Conservation (phyloP, 2,797 vertebrate species). For the Astyanax mexicanus region DNA sequence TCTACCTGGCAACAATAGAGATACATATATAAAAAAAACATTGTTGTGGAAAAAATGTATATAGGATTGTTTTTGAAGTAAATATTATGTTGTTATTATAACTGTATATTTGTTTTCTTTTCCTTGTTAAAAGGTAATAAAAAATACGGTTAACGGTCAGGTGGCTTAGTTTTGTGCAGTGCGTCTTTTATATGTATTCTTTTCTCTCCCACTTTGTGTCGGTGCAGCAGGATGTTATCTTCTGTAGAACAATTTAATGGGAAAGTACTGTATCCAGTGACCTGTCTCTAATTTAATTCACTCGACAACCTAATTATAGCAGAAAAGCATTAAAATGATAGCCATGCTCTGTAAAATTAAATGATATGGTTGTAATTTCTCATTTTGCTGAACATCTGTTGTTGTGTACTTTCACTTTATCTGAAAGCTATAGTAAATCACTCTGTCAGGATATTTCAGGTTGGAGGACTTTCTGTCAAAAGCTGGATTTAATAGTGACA, state of each 20-base stretch:
- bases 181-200: not conserved
- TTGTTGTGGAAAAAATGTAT: too few species aligned
- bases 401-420: too few species aligned
- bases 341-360: too few species aligned
- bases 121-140: not conserved
- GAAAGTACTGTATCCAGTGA: not conserved
- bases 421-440: too few species aligned
- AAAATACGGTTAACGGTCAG: not conserved
- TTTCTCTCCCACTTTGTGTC: not conserved
- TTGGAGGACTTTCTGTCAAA: too few species aligned
- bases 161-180: not conserved
- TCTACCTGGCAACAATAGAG: too few species aligned
- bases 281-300: not conserved
- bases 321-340: not conserved
- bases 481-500: too few species aligned
- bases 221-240: not conserved
- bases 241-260: not conserved
- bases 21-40: too few species aligned
- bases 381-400: not conserved
- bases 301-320: not conserved
- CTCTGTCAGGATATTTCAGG: too few species aligned
- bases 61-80: too few species aligned
- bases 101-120: not conserved
- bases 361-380: not conserved
- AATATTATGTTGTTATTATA: not conserved